Percentiles rank a stretch among this genome's conserved stretches.
phyloP scores from a whole-genome alignment of 2,797 vertebrate species.

The Poeciliopsis infans region DNA sequence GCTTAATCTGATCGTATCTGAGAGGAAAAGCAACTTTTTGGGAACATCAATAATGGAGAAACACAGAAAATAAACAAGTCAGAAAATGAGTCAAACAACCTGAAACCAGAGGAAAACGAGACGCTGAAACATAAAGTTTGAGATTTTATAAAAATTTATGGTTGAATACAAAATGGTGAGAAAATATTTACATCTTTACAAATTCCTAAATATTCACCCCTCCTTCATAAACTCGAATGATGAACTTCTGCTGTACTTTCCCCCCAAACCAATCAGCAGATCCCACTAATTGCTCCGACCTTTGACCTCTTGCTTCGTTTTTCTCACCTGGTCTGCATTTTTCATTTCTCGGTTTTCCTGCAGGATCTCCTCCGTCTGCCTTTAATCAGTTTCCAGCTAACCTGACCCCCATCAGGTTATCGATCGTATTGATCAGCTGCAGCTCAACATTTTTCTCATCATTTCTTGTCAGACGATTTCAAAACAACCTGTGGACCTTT shows the following conservation, averaged over 20 bases:
- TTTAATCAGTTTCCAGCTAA: conserved; percentile 5
- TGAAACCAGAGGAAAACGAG: not conserved
- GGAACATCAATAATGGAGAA: conserved; percentile 65
- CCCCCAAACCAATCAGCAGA: not conserved
- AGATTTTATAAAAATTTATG: not conserved
- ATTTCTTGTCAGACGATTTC: not conserved
- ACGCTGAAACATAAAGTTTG: not conserved
- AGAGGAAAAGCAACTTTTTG: conserved; percentile 47
- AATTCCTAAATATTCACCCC: not conserved
- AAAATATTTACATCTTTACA: not conserved
- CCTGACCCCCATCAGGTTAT: conserved; percentile 5
- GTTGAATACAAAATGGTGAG: not conserved
- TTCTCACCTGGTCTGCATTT: not conserved
- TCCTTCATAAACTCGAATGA: not conserved
- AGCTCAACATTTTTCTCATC: conserved; percentile 5
- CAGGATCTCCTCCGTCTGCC: conserved; percentile 2
- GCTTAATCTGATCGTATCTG: conserved; percentile 69
- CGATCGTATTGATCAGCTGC: conserved; percentile 11
- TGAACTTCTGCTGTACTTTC: not conserved
- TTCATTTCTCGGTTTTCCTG: not conserved
- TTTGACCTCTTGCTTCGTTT: not conserved
- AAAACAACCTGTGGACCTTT: conserved; percentile 5
- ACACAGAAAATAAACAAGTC: conserved; percentile 17
- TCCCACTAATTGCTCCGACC: not conserved
- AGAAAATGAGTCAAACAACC: not conserved